These are phyloP conservation scores for Cepaea hortensis DNA, from an alignment of 2,888 invertebrate genomes.

Conservation along the genomic window DNA sequence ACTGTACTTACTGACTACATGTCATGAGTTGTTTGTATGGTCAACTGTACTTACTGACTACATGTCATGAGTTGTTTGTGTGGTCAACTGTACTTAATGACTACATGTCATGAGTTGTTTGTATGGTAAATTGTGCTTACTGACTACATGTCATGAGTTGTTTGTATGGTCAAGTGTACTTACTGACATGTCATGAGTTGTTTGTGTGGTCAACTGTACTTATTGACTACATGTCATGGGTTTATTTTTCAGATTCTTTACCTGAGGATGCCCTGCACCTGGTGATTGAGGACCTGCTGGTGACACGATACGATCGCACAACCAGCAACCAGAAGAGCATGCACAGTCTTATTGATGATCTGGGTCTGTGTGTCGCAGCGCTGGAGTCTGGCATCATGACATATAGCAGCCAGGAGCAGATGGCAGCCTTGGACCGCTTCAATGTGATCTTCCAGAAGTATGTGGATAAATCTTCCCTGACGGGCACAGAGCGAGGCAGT, in stretches of 20 bases:
- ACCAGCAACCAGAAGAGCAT: not conserved
- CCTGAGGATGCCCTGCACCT: not conserved
- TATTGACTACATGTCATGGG: not conserved
- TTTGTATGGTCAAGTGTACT: too few species aligned
- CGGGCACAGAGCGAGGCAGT: not conserved
- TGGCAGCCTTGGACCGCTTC: not conserved
- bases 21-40: too few species aligned
- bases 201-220: not conserved
- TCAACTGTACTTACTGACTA: too few species aligned
- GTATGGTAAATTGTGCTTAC: too few species aligned
- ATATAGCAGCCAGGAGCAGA: not conserved
- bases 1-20: too few species aligned
- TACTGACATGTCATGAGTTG: too few species aligned
- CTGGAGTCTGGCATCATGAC: slow-evolving; percentile 12
- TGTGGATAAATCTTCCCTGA: not conserved
- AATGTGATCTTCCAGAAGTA: not conserved
- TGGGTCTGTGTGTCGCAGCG: slow-evolving; percentile 19
- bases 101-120: too few species aligned
- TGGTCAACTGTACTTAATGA: too few species aligned
- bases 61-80: too few species aligned
- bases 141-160: too few species aligned
- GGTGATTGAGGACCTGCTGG: not conserved
- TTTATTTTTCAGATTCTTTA: not conserved
- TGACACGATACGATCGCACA: slow-evolving; percentile 2
- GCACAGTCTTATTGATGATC: slow-evolving; percentile 16